Conservation (phyloP, 2,113 vertebrate species). For the Tupaia tana region DNA sequence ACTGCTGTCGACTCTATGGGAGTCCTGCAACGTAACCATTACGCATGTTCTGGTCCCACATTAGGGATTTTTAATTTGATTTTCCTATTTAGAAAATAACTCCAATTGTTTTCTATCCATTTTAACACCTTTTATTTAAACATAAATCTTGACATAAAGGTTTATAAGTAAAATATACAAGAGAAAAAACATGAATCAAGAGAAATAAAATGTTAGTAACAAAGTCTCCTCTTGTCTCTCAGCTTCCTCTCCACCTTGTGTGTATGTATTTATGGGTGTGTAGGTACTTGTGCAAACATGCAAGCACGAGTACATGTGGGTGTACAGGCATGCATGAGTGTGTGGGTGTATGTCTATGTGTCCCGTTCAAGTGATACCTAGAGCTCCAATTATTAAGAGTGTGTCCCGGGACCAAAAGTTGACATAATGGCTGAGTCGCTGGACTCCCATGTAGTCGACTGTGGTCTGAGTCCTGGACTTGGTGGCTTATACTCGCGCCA, state of each 20-base stretch:
- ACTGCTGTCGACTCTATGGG: too few relatives aligned
- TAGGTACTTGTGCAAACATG: not conserved
- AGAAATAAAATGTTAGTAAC: not conserved
- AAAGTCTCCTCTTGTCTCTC: not conserved
- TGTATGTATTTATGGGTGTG: not conserved
- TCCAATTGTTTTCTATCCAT: not conserved
- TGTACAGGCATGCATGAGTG: not conserved
- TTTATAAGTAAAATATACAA: not conserved
- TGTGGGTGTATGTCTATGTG: not conserved
- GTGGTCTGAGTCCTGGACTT: too few relatives aligned
- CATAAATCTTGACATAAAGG: not conserved
- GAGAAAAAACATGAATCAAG: not conserved
- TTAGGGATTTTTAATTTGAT: constrained; percentile 11
- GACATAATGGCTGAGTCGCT: too few relatives aligned
- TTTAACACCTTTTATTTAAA: constrained; percentile 22
- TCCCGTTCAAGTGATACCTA: not conserved
- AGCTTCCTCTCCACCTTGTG: not conserved
- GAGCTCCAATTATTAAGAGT: not conserved
- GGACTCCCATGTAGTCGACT: too few relatives aligned
- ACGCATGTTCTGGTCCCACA: not conserved
- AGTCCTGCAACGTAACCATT: too few relatives aligned
- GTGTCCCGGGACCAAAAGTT: not conserved
- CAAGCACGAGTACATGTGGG: not conserved
- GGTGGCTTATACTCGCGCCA: too few relatives aligned
- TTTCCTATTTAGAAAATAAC: constrained; percentile 21